Evolutionary conservation across 2,797 vertebrate species (phyloP), one percentile per base, ranked within the genome.

Genomic region (Psittacula echo): DNA sequence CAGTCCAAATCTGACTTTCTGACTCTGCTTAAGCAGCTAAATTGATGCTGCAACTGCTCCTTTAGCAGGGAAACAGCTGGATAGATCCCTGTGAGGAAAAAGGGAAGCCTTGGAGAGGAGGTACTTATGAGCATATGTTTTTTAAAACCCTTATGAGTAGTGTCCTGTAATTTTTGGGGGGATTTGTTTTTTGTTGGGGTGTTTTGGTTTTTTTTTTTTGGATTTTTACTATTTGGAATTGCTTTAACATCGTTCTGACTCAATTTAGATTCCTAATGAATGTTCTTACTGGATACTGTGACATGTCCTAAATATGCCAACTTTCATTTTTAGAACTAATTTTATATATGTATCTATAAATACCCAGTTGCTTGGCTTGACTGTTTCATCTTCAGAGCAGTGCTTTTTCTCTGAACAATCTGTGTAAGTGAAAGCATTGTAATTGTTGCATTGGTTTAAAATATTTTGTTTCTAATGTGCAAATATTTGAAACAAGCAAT

Each of bases 261-360:
- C 75, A 85, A 51, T 92, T 94, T 89, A 74, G 65, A 45, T 80
- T 94, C 42, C 45, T 93, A 95, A 95, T 94, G 75, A 89, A 50
- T 41, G 45, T 89, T 95, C 91, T 76, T 85, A 34, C n/a, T 90
- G 64, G 91, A 87, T 61, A 76, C 66, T 80, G n/a, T 78, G 85
- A 85, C 72, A n/a, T 86, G 89, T 92, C 93, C 91, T 95, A 94
- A 94, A 96, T 94, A 61, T 71, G 37, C 72, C 83, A 71, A 9
- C 62, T 91, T 85, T 71, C 77, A 74, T 93, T 96, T 91, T 93
- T 95, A 87, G 94, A 89, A 79, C 61, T 62, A 67, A 84, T 90
- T 94, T 89, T 87, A 45, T 87, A 26, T 62, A 80, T 27, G 29
- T 61, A 34, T 84, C 87, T 94, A 86, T 94, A 93, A 88, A 94